Base-by-base conservation (phyloP, 2,888 invertebrate genomes). In the Scaptomyza flava region DNA sequence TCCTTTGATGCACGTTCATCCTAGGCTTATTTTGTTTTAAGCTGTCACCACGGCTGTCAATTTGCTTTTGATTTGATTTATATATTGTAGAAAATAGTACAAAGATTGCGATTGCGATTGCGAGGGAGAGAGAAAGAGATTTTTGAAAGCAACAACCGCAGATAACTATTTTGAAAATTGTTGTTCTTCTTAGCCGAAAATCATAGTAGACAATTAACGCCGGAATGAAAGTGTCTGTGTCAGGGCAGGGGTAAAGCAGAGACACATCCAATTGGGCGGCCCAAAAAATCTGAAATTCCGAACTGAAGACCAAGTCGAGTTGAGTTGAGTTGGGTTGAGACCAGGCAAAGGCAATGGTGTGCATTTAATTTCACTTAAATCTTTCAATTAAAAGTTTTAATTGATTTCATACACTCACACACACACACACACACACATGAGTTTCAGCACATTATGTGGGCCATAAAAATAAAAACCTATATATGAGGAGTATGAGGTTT, bases 371-470 rank as follows among this genome's bases (percentile, higher is more conserved):
- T 80, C 83, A 77, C 81, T 83, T 83, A 80, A 86, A 86, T 80
- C 83, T 80, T 83, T 80, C 75, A 86, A 81, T 81, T 81, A 86
- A 86, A 81, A 81, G 59, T 83, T 81, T 81, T 83, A 86, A 86
- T 81, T 86, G 87, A 83, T 81, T 81, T 86, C 59, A 68, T 42
- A 68, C 60, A 77, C 56, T 50, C 57, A 60, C 62, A 27, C 54
- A n/a, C 58, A 27, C 52, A 38, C 38, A 36, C 65, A 38, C 34
- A 17, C 17, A 17, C 17, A 20, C 14, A 7, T 38, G 38, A 14
- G 38, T 14, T 34, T 12, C 54, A 1, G 52, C 56, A 41, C 60
- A 1, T 12, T 52, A 4, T 17, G 17, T 17, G 17, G 17, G 17
- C 17, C 17, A 17, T 17, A 17, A 17, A 17, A 1, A 17, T 17